Conservation (phyloP, 2,797 vertebrate genomes). For the Hylomyscus alleni region DNA sequence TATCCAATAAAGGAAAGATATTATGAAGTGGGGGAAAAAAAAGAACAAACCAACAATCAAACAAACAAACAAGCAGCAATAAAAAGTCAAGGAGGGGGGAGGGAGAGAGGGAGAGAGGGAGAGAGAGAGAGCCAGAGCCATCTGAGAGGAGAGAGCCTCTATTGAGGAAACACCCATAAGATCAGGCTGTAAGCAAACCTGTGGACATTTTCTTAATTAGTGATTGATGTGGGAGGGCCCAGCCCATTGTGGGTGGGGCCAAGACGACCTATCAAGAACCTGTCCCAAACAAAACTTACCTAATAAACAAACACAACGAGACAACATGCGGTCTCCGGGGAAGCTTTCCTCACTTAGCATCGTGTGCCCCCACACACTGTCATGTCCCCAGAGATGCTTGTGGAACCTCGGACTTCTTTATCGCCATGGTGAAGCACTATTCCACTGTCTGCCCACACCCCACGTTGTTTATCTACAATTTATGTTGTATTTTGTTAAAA, state of each 20-base stretch:
- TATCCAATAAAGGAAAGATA: no score
- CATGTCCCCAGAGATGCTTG: fast-evolving
- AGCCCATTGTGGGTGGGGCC: not conserved
- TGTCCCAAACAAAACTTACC: not conserved
- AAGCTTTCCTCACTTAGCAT: not conserved
- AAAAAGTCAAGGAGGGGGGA: no score
- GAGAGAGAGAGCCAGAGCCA: not conserved
- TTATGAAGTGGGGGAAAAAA: no score
- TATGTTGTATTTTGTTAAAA: no score
- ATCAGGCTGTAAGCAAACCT: not conserved
- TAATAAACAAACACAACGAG: not conserved
- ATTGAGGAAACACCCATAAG: not conserved
- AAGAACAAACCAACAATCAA: not conserved
- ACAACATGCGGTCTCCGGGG: not conserved
- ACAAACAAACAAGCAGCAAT: not conserved
- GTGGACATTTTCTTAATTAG: not conserved
- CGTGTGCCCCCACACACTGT: not conserved
- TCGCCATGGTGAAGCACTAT: not conserved
- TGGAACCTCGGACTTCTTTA: not conserved
- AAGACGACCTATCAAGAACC: not conserved
- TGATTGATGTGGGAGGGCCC: not conserved
- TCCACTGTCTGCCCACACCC: not conserved
- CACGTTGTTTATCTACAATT: not conserved
- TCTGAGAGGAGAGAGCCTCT: not conserved
- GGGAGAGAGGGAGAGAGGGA: no score